Conservation (phyloP, 2,888 invertebrate species). For the Cataglyphis cursor region DNA sequence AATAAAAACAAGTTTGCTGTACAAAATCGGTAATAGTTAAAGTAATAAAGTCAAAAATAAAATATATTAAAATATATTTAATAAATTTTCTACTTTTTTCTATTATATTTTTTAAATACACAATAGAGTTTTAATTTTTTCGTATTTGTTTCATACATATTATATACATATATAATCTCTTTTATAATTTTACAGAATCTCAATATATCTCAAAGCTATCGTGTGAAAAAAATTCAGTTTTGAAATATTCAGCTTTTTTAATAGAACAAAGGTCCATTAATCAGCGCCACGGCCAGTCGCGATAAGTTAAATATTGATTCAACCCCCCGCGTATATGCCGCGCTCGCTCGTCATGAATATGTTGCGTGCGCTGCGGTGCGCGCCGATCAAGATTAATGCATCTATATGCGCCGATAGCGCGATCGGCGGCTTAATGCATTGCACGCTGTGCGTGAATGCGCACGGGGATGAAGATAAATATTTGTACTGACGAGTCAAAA, state of each 20-base stretch:
- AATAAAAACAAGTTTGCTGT: slow-evolving; percentile 56
- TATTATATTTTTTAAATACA: not conserved
- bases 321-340: slow-evolving; percentile 70
- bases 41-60: slow-evolving; percentile 11
- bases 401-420: slow-evolving; percentile 78
- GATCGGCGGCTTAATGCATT: slow-evolving; percentile 78
- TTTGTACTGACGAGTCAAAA: slow-evolving; percentile 84
- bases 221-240: slow-evolving; percentile 21
- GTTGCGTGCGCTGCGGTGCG: slow-evolving; percentile 71
- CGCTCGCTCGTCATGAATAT: slow-evolving; percentile 74
- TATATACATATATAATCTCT: not conserved
- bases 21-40: slow-evolving; percentile 11
- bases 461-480: slow-evolving; percentile 83
- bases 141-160: not conserved
- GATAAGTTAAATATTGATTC: slow-evolving; percentile 84
- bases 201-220: slow-evolving; percentile 14
- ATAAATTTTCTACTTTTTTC: not conserved
- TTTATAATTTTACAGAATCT: not conserved
- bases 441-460: slow-evolving; percentile 74
- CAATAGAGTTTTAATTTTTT: not conserved
- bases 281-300: slow-evolving; percentile 76
- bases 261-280: slow-evolving; percentile 70
- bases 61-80: not conserved
- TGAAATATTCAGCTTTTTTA: slow-evolving; percentile 51
- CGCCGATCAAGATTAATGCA: slow-evolving; percentile 84